Evolutionary conservation across 2,888 invertebrate species (phyloP).

Genomic region (Agrochola lychnidis): DNA sequence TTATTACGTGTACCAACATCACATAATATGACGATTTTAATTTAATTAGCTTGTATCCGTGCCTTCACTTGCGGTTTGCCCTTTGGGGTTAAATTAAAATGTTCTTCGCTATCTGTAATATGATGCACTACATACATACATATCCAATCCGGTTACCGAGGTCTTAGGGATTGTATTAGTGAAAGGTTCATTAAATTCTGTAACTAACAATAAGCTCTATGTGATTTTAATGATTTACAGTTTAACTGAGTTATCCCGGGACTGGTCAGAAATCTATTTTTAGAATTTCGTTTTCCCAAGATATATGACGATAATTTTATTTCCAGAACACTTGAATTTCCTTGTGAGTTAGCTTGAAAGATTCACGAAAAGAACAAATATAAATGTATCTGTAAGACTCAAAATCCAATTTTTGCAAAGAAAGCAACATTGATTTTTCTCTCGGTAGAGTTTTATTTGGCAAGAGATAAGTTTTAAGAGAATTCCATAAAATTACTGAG

Average conservation of each 20-base stretch:
- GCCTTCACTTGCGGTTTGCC: slow-evolving; percentile 37
- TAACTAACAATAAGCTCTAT: slow-evolving; percentile 39
- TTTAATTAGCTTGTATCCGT: slow-evolving; percentile 50
- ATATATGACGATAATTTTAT: neutral
- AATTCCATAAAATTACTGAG: neutral
- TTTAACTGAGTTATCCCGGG: neutral
- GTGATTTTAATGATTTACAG: slow-evolving; percentile 31
- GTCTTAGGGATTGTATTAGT: slow-evolving; percentile 59
- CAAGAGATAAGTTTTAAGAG: neutral
- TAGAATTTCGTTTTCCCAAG: neutral
- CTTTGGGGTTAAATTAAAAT: slow-evolving; percentile 60
- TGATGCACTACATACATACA: slow-evolving; percentile 54
- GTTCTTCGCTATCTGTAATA: slow-evolving; percentile 42
- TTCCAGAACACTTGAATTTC: neutral
- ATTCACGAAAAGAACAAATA: neutral
- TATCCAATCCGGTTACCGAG: slow-evolving; percentile 59
- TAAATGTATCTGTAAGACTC: neutral
- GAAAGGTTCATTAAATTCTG: slow-evolving; percentile 61
- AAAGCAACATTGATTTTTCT: neutral
- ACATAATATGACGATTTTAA: slow-evolving; percentile 41
- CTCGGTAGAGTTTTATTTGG: neutral
- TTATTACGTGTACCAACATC: slow-evolving; percentile 48
- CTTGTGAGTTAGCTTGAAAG: neutral
- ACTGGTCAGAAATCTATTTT: slow-evolving; percentile 13
- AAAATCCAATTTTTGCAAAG: too few species aligned